Percentiles rank a stretch among this genome's conserved stretches.
phyloP scores from a whole-genome alignment of 2,797 vertebrate species.

The Schizothorax lantsangensis region DNA sequence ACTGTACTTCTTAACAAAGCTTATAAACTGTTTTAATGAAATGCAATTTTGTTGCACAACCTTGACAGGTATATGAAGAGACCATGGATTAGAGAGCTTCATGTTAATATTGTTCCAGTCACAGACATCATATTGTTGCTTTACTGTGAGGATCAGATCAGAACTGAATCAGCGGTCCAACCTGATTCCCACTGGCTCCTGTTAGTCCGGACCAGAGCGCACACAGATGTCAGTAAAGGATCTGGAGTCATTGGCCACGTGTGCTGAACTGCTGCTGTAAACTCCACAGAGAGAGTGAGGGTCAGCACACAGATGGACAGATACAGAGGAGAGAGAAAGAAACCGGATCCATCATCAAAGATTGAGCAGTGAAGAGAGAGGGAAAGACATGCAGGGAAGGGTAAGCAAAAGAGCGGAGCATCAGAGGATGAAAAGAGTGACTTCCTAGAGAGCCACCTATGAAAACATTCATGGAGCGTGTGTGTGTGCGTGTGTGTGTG shows the following conservation, averaged over 20 bases:
- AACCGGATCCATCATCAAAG: slow-evolving; percentile 21
- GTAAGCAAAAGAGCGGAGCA: background rate
- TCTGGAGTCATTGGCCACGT: background rate
- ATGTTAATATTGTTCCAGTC: background rate
- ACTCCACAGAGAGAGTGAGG: background rate
- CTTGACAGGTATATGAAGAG: no score
- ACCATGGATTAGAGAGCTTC: background rate
- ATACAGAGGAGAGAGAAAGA: slow-evolving; percentile 14
- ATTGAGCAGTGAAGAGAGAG: background rate
- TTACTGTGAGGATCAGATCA: background rate
- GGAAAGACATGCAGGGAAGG: background rate
- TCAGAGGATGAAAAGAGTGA: slow-evolving; percentile 8
- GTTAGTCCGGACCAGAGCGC: background rate
- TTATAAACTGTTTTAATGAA: background rate
- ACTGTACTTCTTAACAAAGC: background rate
- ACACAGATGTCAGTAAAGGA: background rate
- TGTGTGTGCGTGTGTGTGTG: slow-evolving; percentile 23
- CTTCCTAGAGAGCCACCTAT: slow-evolving; percentile 50
- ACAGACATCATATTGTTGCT: background rate
- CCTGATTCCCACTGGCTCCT: background rate
- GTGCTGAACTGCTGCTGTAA: background rate
- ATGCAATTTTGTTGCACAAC: background rate
- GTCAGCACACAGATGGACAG: background rate
- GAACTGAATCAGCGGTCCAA: background rate
- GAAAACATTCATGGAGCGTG: slow-evolving; percentile 47